Base-by-base conservation (phyloP, 2,797 vertebrate genomes). In the Propithecus deckenii region DNA sequence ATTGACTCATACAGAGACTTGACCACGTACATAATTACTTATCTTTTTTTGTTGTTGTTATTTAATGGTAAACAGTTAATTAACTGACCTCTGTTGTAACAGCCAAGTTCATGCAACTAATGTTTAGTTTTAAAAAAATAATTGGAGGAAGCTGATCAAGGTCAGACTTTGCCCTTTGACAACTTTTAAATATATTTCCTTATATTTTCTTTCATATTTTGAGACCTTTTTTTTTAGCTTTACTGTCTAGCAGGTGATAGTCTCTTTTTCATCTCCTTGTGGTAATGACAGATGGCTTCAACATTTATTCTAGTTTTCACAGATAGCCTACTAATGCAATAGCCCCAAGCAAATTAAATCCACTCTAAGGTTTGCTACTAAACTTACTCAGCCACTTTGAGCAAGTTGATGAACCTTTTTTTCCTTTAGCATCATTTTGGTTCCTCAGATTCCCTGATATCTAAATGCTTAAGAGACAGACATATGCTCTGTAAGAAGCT, bases 11-110 rank as follows among this genome's bases (percentile, higher is more conserved):
- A 69, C 78, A 89, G 55, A 93, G 63, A 91, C 81, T 95, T 95
- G 88, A 85, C 80, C 71, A 57, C 59, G 80, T 88, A 92, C 71
- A 69, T 97, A 92, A 97, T 96, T 89, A 93, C 94, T 97, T 96
- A 97, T 92, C 84, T 89, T 94, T 93, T 95, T 48, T 59, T 22
- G 55, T 65, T 93, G 84, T 75, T 95, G 96, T 90, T 98, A 94
- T 97, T 98, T 98, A 98, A 98, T 98, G 98, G 96, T 98, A 98
- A 98, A 97, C 98, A 98, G 97, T 98, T 98, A 98, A 98, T 98
- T 98, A 98, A 98, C 87, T 98, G 98, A 98, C 97, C 97, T 97
- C 96, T 97, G 94, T 93, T 76, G 95, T 85, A 97, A 97, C 14
- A 95, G 94, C 86, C 86, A 96, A 94, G 92, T 89, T 97, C 88